Evolutionary conservation across 2,797 vertebrate species (phyloP), one percentile per base, ranked within the genome.

Genomic region (Periparus ater): DNA sequence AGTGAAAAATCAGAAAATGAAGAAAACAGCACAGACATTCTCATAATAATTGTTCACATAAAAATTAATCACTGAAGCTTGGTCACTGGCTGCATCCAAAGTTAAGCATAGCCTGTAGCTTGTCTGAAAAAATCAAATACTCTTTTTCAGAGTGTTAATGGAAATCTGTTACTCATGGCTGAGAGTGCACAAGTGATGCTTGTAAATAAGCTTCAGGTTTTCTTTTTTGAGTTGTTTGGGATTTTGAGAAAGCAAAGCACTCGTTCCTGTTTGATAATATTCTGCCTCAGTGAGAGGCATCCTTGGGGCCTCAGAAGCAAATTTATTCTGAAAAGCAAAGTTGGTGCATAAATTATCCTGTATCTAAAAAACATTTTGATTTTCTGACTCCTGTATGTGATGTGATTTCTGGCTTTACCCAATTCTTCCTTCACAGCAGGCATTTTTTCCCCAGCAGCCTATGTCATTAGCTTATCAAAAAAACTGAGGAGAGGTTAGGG

Each of bases 201-300:
- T 94, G 85, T 94, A 96, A 96, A 96, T 96, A 96, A 96, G 85
- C 67, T 92, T 88, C 38, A 42, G 82, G 76, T 90, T 95, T 95
- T 96, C 80, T 93, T 94, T 67, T 93, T 86, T 30, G 34, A 82
- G 71, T 96, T 91, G 70, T 82, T 84, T 81, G 70, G 73, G 92
- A 76, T 91, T 95, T 95, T 73, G 57, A 91, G 91, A 88, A 92
- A 93, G 73, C 73, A 85, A 95, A 93, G 88, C 74, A 70, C 36
- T 96, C 13, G 0, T 87, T 95, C 68, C 70, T 87, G 34, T 91
- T 94, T 93, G 84, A 93, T 91, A 95, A 89, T 95, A 84, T 89
- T 83, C 68, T 93, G 27, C 77, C 73, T 94, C 5, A 1, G 65
- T 89, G 62, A 91, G 88, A 94, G 29, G 21, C 62, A 75, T 96